phyloP scores from a whole-genome alignment of 2,888 invertebrate species.

The Hydropsyche betteni region DNA sequence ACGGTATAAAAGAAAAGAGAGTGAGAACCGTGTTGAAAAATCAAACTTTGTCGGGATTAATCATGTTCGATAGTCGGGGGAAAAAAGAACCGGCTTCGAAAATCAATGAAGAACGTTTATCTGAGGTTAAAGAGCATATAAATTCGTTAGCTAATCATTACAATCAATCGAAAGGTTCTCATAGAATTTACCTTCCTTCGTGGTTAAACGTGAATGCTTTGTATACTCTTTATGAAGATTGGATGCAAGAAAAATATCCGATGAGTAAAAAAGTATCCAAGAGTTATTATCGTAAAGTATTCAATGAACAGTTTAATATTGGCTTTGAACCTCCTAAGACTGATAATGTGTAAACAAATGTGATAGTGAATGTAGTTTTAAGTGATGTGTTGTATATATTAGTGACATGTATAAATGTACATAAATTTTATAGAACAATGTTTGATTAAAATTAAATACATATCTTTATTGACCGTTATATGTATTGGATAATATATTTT shows the following conservation, averaged over 20 bases:
- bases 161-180: background rate
- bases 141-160: conserved; percentile 4
- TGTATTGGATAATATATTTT: too few relatives aligned
- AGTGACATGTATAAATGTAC: too few relatives aligned
- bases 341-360: background rate
- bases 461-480: too few relatives aligned
- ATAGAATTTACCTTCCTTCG: background rate
- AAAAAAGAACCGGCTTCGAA: background rate
- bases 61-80: background rate
- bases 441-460: too few relatives aligned
- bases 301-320: conserved; percentile 6
- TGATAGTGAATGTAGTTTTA: too few relatives aligned
- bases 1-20: background rate
- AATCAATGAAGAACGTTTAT: background rate
- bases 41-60: background rate
- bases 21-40: conserved; percentile 2
- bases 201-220: background rate
- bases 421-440: too few relatives aligned
- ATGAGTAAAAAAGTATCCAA: background rate
- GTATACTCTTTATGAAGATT: background rate
- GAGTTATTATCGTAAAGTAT: conserved; percentile 4
- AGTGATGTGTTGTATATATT: too few relatives aligned
- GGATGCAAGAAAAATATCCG: background rate
- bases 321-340: conserved; percentile 1
- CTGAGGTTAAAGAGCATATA: conserved; percentile 4